Conservation (phyloP, 1,140 invertebrate genomes). For the Pseudomyrmex gracilis region DNA sequence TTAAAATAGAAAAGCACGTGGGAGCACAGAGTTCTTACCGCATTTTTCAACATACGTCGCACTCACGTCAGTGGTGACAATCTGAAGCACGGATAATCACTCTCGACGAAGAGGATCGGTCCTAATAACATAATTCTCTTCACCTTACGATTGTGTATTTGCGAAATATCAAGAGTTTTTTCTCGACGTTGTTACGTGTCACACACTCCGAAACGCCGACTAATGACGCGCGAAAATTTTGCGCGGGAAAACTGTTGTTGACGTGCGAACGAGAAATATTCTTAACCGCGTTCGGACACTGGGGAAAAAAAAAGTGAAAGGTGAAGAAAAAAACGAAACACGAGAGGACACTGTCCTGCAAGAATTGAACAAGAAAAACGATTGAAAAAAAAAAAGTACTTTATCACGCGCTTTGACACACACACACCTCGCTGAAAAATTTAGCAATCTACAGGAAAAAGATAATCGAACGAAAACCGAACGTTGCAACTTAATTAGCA, state of each 20-base stretch:
- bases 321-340: not conserved
- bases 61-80: too few relatives aligned
- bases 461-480: too few relatives aligned
- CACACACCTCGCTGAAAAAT: too few relatives aligned
- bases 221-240: conserved; percentile 12
- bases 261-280: not conserved
- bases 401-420: too few relatives aligned
- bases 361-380: not conserved
- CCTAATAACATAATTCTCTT: not conserved
- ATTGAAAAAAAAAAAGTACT: not conserved
- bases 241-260: conserved; percentile 34
- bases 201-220: too few relatives aligned
- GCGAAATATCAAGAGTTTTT: not conserved
- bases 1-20: too few relatives aligned
- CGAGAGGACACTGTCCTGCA: too few relatives aligned
- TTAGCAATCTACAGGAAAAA: too few relatives aligned
- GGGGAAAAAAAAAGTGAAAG: not conserved
- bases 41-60: too few relatives aligned
- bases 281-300: not conserved
- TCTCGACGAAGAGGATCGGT: not conserved
- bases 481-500: too few relatives aligned
- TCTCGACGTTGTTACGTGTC: not conserved
- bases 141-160: not conserved
- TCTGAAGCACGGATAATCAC: not conserved
- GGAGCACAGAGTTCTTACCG: too few relatives aligned